phyloP scores from a whole-genome alignment of 1,140 invertebrate species.

The Drosophila bocki region DNA sequence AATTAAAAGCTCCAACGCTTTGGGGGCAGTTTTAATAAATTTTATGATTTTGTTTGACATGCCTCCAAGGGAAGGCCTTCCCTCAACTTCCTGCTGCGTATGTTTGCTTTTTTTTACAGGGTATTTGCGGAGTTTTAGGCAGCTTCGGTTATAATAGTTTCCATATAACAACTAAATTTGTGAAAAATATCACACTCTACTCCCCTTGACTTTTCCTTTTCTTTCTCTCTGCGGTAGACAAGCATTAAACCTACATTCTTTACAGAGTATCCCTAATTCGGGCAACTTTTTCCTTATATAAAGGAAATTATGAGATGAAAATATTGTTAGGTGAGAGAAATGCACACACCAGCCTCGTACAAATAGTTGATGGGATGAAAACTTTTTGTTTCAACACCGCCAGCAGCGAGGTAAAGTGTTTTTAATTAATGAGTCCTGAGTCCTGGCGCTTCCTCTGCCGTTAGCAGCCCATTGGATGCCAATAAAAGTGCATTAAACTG shows the following conservation, averaged over 20 bases:
- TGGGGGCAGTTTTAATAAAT: conserved; percentile 70
- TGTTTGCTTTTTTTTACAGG: conserved; percentile 9
- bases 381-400: conserved; percentile 27
- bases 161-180: background rate
- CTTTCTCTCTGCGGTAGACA: too few relatives aligned
- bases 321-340: conserved; percentile 1
- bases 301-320: background rate
- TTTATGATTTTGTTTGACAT: conserved; percentile 74
- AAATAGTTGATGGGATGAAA: conserved; percentile 14
- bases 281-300: background rate
- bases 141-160: background rate
- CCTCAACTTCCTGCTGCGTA: conserved; percentile 16
- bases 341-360: background rate
- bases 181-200: background rate
- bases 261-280: background rate
- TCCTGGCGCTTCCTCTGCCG: conserved; percentile 30
- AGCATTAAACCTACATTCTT: too few relatives aligned
- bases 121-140: background rate
- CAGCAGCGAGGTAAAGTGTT: conserved; percentile 55
- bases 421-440: conserved; percentile 73
- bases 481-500: conserved; percentile 80
- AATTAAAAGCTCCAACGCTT: conserved; percentile 73
- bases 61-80: conserved; percentile 26
- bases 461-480: conserved; percentile 63
- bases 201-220: too few relatives aligned